Evolutionary conservation across 2,888 invertebrate species (phyloP).

Genomic region (Uloborus plumipes): DNA sequence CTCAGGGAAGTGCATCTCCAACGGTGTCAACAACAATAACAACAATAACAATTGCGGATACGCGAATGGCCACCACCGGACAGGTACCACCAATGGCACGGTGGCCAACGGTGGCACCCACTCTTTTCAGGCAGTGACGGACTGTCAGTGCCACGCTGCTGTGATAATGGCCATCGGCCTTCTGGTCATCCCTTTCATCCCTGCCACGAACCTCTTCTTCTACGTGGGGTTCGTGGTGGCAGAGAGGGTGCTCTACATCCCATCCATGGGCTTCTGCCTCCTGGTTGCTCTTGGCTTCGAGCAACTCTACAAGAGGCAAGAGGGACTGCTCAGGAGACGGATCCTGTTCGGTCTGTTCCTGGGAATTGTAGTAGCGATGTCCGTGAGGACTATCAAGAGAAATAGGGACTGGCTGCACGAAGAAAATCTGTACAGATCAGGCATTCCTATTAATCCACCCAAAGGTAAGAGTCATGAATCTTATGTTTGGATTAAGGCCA

Average conservation of each 20-base stretch:
- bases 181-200: constrained; percentile 91
- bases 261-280: constrained; percentile 94
- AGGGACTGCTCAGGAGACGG: constrained; percentile 12
- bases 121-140: constrained; percentile 2
- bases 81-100: constrained; percentile 8
- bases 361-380: constrained; percentile 51
- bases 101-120: background rate
- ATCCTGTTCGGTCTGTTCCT: constrained; percentile 20
- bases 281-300: constrained; percentile 82
- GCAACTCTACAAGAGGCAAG: constrained; percentile 51
- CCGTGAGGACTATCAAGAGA: constrained; percentile 81
- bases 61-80: constrained; percentile 17
- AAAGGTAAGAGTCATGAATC: constrained; percentile 81
- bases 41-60: constrained; percentile 16
- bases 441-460: constrained; percentile 93
- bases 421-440: constrained; percentile 91
- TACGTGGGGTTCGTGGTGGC: constrained; percentile 99
- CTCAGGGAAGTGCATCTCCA: constrained; percentile 9
- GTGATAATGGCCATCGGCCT: constrained; percentile 75
- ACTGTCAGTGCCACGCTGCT: constrained; percentile 71
- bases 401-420: constrained; percentile 94
- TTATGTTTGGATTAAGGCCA: background rate
- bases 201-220: constrained; percentile 95
- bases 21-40: constrained; percentile 19
- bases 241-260: constrained; percentile 94